Evolutionary conservation across 2,797 vertebrate genomes (phyloP).

Genomic region (Thalassophryne amazonica): DNA sequence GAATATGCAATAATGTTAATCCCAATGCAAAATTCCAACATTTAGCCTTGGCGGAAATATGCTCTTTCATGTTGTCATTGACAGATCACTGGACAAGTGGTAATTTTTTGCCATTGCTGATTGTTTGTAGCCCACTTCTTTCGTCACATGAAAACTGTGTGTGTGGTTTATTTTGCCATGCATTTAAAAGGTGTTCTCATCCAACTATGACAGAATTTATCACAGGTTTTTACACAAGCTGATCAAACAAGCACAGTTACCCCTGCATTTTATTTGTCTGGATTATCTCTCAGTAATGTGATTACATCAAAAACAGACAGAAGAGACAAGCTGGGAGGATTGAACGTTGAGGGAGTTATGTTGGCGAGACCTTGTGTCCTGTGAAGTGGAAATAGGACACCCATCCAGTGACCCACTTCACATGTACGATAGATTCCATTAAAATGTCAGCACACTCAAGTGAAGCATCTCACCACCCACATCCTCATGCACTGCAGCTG

Average conservation of each 20-base stretch:
- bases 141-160: no score
- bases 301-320: background rate
- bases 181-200: background rate
- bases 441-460: conserved; percentile 61
- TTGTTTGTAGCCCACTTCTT: no score
- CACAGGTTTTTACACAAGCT: background rate
- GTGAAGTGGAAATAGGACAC: conserved; percentile 43
- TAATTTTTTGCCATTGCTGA: no score
- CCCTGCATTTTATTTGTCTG: background rate
- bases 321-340: background rate
- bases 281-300: background rate
- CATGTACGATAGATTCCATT: conserved; percentile 68
- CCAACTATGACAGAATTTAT: background rate
- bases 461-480: conserved; percentile 56
- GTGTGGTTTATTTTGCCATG: background rate
- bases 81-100: no score
- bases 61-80: no score
- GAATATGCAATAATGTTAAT: no score
- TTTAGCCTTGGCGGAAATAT: no score
- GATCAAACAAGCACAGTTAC: no score
- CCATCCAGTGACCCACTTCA: conserved; percentile 54
- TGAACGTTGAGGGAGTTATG: conserved; percentile 21
- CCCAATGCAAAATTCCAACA: no score
- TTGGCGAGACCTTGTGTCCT: conserved; percentile 19
- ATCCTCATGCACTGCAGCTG: conserved; percentile 38